Evolutionary conservation across 2,113 vertebrate species (phyloP).

Genomic region (Mirza zaza): DNA sequence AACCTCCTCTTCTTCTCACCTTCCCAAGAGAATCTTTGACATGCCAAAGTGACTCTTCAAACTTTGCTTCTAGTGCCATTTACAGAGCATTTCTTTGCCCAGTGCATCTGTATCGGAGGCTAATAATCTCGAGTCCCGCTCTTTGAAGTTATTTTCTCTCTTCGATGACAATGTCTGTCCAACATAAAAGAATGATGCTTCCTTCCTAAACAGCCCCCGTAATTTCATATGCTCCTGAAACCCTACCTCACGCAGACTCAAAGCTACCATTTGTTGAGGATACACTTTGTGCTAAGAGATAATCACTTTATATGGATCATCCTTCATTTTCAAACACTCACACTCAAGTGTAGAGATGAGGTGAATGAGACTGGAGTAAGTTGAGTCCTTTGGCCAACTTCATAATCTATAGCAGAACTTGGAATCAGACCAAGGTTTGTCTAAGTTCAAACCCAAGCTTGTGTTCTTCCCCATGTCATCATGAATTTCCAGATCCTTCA

Average conservation of each 20-base stretch:
- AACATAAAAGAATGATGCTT: not conserved
- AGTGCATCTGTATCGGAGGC: not conserved
- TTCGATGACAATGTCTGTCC: not conserved
- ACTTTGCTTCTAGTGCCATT: not conserved
- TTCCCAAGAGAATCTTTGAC: not conserved
- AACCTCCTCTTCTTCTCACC: not conserved
- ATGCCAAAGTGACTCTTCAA: not conserved
- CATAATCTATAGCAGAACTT: not conserved
- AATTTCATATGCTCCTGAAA: not conserved
- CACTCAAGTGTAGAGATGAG: not conserved
- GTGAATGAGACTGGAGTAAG: not conserved
- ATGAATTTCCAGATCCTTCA: not conserved
- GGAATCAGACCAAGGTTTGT: not conserved
- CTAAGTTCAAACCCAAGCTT: not conserved
- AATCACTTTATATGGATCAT: not conserved
- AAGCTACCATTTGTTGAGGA: not conserved
- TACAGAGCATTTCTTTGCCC: not conserved
- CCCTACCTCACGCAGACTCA: not conserved
- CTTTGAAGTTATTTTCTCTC: not conserved
- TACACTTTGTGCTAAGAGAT: not conserved
- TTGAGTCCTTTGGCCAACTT: not conserved
- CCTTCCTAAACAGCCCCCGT: not conserved
- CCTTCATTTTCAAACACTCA: conserved; percentile 4
- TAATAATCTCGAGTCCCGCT: not conserved
- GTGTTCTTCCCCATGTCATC: not conserved